Conservation (phyloP, 2,113 vertebrate species). For the Pseudorasbora parva region DNA sequence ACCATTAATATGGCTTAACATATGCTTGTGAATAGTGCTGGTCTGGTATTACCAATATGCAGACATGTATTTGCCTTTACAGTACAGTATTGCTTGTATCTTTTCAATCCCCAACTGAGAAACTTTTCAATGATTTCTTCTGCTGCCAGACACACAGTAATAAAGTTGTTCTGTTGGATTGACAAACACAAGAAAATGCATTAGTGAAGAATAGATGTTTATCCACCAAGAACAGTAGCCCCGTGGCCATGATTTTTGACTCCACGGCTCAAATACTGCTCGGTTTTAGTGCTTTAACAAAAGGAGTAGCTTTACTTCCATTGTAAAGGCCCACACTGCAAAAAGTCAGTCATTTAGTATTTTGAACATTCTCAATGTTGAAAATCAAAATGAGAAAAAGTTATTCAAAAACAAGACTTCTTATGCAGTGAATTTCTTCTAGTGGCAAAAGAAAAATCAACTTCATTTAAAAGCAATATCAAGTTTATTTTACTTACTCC, state of each 20-base stretch:
- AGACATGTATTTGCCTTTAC: background rate
- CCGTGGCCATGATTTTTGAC: background rate
- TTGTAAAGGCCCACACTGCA: no score
- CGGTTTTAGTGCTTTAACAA: no score
- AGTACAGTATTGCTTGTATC: background rate
- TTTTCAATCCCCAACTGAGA: background rate
- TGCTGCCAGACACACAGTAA: background rate
- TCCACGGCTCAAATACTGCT: no score
- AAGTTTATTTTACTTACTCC: no score
- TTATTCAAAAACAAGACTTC: no score
- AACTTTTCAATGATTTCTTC: background rate
- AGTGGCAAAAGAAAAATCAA: no score
- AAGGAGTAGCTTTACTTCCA: no score
- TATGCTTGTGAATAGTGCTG: conserved; percentile 2
- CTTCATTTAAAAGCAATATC: no score
- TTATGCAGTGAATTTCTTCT: no score
- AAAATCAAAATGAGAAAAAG: no score
- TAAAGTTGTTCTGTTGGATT: background rate
- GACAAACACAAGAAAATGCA: background rate
- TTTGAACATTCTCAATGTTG: no score
- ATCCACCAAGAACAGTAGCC: background rate
- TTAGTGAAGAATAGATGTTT: background rate
- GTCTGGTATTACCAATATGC: background rate
- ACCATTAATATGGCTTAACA: conserved; percentile 14
- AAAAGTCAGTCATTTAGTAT: no score